Conservation (phyloP, 2,888 invertebrate species). For the Hyles lineata region DNA sequence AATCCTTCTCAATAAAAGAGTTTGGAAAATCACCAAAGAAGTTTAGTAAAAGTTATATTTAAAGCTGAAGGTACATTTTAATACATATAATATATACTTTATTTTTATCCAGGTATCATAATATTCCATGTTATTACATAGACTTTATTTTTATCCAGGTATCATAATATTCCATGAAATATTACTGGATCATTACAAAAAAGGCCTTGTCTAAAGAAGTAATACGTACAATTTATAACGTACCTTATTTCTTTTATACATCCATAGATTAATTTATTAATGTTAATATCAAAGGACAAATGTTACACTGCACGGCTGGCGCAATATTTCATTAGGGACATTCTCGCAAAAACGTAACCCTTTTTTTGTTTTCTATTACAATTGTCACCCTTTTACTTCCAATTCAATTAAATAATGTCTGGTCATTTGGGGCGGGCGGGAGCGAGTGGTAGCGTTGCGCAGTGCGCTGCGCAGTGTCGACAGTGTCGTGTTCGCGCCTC, state of each 20-base stretch:
- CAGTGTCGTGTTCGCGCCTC: conserved; percentile 75
- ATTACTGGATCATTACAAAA: not conserved
- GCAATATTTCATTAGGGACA: conserved; percentile 78
- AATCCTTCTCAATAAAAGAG: conserved; percentile 49
- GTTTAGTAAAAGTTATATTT: too few species aligned
- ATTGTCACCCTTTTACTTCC: conserved; percentile 84
- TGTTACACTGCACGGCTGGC: conserved; percentile 82
- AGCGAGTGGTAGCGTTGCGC: conserved; percentile 39
- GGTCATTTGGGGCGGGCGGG: conserved; percentile 81
- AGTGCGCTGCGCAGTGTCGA: conserved; percentile 44
- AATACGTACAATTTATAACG: conserved; percentile 56
- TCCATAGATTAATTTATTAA: conserved; percentile 35
- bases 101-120: not conserved
- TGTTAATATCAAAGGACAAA: conserved; percentile 70
- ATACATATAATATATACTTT: not conserved
- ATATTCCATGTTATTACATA: not conserved
- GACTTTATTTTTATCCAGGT: not conserved
- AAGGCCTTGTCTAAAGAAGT: not conserved
- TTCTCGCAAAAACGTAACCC: conserved; percentile 77
- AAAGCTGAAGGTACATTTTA: not conserved
- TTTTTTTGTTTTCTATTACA: conserved; percentile 82
- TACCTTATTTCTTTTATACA: not conserved
- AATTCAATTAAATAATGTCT: conserved; percentile 86
- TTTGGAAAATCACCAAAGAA: too few species aligned
- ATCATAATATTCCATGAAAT: not conserved